These are phyloP conservation scores for Mythimna lalbum DNA, from an alignment of 2,888 invertebrate genomes.

Conservation along the genomic window DNA sequence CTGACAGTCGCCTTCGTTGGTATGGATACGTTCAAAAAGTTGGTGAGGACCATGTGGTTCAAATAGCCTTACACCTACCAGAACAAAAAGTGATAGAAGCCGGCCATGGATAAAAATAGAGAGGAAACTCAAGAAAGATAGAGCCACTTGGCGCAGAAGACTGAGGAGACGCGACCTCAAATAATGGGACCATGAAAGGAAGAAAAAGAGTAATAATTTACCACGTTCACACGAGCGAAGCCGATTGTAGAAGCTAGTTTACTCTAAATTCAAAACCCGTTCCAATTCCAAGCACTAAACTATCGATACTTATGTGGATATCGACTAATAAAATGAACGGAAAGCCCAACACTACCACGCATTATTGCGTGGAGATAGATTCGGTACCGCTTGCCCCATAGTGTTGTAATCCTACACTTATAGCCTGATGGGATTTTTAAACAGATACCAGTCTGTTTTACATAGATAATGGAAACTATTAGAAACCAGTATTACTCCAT, in stretches of 20 bases:
- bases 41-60: too few species aligned
- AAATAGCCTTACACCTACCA: too few species aligned
- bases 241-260: neutral
- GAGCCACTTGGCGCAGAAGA: too few species aligned
- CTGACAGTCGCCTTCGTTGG: too few species aligned
- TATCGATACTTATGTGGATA: conserved; percentile 33
- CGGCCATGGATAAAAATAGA: too few species aligned
- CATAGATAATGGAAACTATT: conserved; percentile 17
- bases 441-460: conserved; percentile 36
- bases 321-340: conserved; percentile 19
- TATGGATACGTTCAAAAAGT: too few species aligned
- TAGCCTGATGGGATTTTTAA: conserved; percentile 63
- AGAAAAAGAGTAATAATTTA: too few species aligned
- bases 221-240: too few species aligned
- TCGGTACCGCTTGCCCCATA: conserved; percentile 66
- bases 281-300: conserved; percentile 1
- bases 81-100: too few species aligned
- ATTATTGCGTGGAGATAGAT: conserved; percentile 69
- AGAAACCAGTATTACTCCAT: conserved; percentile 31
- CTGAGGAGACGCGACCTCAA: too few species aligned
- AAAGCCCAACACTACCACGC: conserved; percentile 61
- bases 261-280: neutral
- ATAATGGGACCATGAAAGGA: too few species aligned
- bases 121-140: too few species aligned
- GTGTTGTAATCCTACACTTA: conserved; percentile 67